phyloP scores from a whole-genome alignment of 1,140 invertebrate genomes.

The Lanistes nyassanus region DNA sequence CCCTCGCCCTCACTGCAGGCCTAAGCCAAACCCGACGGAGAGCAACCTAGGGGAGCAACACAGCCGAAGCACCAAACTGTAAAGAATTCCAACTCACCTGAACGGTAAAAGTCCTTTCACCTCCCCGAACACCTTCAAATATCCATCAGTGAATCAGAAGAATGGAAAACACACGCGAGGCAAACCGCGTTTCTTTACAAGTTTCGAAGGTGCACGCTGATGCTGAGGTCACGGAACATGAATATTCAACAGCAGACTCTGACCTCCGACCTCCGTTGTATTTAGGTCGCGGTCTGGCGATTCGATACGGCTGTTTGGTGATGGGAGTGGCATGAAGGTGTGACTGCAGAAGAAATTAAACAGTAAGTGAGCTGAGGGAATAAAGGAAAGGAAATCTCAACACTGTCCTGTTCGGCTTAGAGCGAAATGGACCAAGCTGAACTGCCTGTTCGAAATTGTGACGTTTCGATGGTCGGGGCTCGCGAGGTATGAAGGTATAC shows the following conservation, averaged over 20 bases:
- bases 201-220: conserved; percentile 28
- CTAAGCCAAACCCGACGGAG: no score
- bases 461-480: no score
- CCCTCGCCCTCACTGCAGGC: conserved; percentile 5
- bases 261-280: conserved; percentile 13
- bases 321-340: neutral
- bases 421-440: no score
- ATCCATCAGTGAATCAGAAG: conserved; percentile 18
- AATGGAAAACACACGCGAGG: conserved; percentile 4
- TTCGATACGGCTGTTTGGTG: neutral
- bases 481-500: no score
- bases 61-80: neutral
- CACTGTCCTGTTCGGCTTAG: neutral
- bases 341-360: neutral
- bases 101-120: neutral
- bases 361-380: conserved; percentile 5
- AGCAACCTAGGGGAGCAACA: no score
- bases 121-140: conserved; percentile 4
- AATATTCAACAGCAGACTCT: conserved; percentile 23
- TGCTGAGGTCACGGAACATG: conserved; percentile 26
- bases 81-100: conserved; percentile 18
- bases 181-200: conserved; percentile 20
- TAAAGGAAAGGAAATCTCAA: conserved; percentile 1
- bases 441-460: no score
- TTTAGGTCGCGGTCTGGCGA: conserved; percentile 11